These are phyloP conservation scores for Chloroceryle amazona DNA, from an alignment of 2,797 vertebrate genomes.

Conservation along the genomic window DNA sequence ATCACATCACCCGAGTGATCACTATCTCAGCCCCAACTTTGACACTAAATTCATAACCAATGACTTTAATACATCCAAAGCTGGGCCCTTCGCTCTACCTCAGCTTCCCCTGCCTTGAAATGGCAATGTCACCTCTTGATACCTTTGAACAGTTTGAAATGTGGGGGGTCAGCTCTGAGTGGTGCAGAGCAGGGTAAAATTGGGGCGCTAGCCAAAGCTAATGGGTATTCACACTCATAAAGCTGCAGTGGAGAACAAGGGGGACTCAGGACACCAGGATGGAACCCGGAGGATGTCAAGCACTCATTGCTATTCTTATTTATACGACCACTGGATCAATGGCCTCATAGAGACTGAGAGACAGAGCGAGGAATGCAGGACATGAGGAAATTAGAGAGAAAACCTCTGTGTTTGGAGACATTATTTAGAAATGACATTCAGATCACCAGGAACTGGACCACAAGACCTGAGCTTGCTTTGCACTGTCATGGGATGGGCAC, in stretches of 20 bases:
- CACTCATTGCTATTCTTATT: neutral
- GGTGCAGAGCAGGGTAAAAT: neutral
- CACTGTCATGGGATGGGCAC: neutral
- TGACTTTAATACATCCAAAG: neutral
- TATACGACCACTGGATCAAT: neutral
- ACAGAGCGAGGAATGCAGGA: neutral
- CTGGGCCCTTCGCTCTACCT: neutral
- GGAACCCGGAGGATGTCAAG: neutral
- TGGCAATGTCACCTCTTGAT: neutral
- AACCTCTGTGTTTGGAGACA: neutral
- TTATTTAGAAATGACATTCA: neutral
- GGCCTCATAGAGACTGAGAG: neutral
- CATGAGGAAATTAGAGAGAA: neutral
- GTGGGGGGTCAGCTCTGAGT: neutral
- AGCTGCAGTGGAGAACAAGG: neutral
- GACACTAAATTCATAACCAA: too few relatives aligned
- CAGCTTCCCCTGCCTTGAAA: neutral
- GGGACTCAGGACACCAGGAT: neutral
- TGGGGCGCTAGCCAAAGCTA: neutral
- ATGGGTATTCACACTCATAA: neutral
- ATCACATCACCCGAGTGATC: accelerated
- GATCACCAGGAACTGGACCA: neutral
- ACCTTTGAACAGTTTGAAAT: neutral
- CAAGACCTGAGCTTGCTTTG: neutral
- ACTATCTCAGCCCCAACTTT: neutral